Conservation (phyloP, 2,888 invertebrate species). For the Thereva nobilitata region DNA sequence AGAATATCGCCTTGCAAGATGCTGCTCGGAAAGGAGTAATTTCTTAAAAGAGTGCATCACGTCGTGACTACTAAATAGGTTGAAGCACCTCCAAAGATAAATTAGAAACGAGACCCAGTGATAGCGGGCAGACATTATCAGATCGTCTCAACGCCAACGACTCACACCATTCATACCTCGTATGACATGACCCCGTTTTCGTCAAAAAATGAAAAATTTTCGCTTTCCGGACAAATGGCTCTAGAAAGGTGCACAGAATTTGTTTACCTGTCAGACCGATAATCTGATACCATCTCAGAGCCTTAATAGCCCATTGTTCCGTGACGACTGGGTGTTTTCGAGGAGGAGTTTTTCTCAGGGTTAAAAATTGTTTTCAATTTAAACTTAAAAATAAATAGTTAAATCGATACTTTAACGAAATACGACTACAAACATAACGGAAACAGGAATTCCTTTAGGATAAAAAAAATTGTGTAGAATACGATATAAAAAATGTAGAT, state of each 20-base stretch:
- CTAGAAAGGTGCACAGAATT: slow-evolving; percentile 28
- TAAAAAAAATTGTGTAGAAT: background rate
- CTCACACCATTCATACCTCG: slow-evolving; percentile 14
- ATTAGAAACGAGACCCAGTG: slow-evolving; percentile 3
- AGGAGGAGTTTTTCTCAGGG: background rate
- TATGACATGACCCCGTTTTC: slow-evolving; percentile 17
- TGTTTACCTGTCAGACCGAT: slow-evolving; percentile 23
- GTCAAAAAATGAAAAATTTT: slow-evolving; percentile 12
- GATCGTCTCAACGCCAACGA: background rate
- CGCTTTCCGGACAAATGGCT: slow-evolving; percentile 10
- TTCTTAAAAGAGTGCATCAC: too few species aligned
- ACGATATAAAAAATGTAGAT: background rate
- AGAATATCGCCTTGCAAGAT: too few species aligned
- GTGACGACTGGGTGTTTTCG: slow-evolving; percentile 3
- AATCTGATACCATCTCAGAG: slow-evolving; percentile 13
- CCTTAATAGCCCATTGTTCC: slow-evolving; percentile 21
- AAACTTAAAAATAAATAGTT: background rate
- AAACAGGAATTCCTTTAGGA: too few species aligned
- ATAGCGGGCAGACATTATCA: slow-evolving; percentile 3
- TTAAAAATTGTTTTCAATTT: slow-evolving; percentile 1
- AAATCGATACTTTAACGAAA: too few species aligned
- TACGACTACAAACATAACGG: background rate
- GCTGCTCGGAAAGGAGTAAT: too few species aligned
- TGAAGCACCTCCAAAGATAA: too few species aligned
- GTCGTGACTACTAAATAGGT: too few species aligned